phyloP scores from a whole-genome alignment of 2,113 vertebrate genomes.

The Pagrus major region DNA sequence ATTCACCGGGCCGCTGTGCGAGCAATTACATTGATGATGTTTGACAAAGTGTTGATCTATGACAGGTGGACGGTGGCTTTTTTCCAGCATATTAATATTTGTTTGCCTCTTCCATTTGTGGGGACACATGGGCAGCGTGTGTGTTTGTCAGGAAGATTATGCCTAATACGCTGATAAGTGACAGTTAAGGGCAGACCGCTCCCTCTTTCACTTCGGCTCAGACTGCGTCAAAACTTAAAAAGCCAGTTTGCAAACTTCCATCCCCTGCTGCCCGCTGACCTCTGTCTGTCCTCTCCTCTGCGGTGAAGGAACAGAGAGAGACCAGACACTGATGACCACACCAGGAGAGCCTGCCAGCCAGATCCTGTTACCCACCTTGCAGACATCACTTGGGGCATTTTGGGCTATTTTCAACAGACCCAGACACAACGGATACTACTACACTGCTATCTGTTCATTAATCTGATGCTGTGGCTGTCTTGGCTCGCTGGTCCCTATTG shows the following conservation, averaged over 20 bases:
- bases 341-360: slow-evolving; percentile 48
- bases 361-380: slow-evolving; percentile 60
- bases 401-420: slow-evolving; percentile 63
- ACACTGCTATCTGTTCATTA: slow-evolving; percentile 31
- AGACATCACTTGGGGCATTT: slow-evolving; percentile 54
- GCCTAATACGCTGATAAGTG: slow-evolving; percentile 30
- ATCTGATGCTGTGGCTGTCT: slow-evolving; percentile 23
- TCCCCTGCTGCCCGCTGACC: slow-evolving; percentile 45
- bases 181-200: not conserved
- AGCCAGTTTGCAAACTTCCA: slow-evolving; percentile 23
- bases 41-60: slow-evolving; percentile 54
- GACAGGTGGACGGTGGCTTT: slow-evolving; percentile 34
- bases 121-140: slow-evolving; percentile 8
- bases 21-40: slow-evolving; percentile 50
- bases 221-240: slow-evolving; percentile 28
- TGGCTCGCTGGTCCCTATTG: not conserved
- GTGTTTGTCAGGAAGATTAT: slow-evolving; percentile 14
- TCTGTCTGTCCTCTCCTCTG: slow-evolving; percentile 54
- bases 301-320: slow-evolving; percentile 36
- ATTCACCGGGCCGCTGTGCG: not conserved
- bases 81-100: slow-evolving; percentile 29
- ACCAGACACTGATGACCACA: slow-evolving; percentile 59
- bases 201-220: slow-evolving; percentile 1
- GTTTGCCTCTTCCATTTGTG: slow-evolving; percentile 19
- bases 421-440: slow-evolving; percentile 54